Conservation (phyloP, 2,888 invertebrate genomes). For the Thelaira solivaga region DNA sequence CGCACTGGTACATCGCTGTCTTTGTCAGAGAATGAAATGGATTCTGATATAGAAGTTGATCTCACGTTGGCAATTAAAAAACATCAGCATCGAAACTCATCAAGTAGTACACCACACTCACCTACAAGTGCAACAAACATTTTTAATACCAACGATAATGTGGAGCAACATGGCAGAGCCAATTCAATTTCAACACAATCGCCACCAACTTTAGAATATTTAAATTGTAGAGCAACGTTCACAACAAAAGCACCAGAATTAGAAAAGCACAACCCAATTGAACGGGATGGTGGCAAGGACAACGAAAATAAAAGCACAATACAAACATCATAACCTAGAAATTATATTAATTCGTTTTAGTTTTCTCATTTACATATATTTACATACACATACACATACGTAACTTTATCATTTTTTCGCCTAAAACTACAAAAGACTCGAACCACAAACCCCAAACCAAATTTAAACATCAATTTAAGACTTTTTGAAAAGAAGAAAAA, state of each 20-base stretch:
- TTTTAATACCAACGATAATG: constrained; percentile 29
- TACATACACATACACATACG: no score
- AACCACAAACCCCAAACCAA: neutral
- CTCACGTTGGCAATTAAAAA: constrained; percentile 68
- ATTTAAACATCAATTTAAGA: constrained; percentile 26
- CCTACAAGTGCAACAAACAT: constrained; percentile 34
- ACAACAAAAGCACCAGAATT: neutral
- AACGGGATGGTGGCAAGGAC: neutral
- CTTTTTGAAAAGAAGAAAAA: constrained; percentile 28
- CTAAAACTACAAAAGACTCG: constrained; percentile 5
- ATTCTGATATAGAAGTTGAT: constrained; percentile 80
- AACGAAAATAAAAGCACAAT: constrained; percentile 33
- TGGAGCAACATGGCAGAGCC: constrained; percentile 32
- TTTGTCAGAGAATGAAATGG: constrained; percentile 89
- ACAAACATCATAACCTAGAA: constrained; percentile 46
- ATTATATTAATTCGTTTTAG: constrained; percentile 25
- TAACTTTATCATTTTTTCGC: neutral
- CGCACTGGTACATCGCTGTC: constrained; percentile 88
- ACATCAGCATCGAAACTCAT: constrained; percentile 67
- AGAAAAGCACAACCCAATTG: constrained; percentile 4
- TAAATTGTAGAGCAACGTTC: constrained; percentile 4
- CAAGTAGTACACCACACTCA: constrained; percentile 65
- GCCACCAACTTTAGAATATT: constrained; percentile 11
- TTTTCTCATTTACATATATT: constrained; percentile 4
- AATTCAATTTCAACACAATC: neutral